Conservation (phyloP, 2,797 vertebrate genomes). For the Meda fulgida region DNA sequence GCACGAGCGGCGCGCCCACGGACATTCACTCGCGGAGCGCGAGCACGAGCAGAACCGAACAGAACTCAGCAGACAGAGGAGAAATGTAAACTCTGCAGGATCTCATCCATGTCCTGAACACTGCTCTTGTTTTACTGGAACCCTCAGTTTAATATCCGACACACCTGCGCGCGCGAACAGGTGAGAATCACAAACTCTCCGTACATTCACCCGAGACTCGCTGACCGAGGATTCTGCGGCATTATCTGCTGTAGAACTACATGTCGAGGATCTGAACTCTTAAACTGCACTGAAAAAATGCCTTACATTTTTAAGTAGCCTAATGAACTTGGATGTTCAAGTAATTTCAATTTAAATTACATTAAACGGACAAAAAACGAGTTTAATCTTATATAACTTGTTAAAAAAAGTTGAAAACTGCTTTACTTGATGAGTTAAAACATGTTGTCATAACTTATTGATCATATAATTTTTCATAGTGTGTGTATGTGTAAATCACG, state of each 20-base stretch:
- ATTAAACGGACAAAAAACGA: too few relatives aligned
- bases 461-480: too few relatives aligned
- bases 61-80: not conserved
- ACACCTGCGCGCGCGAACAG: slow-evolving; percentile 5
- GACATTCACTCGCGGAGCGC: not conserved
- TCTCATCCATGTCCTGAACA: not conserved
- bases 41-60: not conserved
- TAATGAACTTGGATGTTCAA: too few relatives aligned
- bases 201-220: not conserved
- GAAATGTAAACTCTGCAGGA: not conserved
- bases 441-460: too few relatives aligned
- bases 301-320: too few relatives aligned
- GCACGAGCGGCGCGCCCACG: not conserved
- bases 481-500: not conserved
- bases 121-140: not conserved
- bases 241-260: not conserved
- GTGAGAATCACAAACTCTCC: not conserved
- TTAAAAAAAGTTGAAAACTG: too few relatives aligned
- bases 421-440: too few relatives aligned
- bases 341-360: too few relatives aligned
- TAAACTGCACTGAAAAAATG: not conserved
- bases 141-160: not conserved
- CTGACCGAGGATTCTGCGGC: not conserved
- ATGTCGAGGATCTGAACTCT: not conserved
- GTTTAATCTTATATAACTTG: too few relatives aligned